phyloP scores from a whole-genome alignment of 2,888 invertebrate species.

The Nemurella pictetii region DNA sequence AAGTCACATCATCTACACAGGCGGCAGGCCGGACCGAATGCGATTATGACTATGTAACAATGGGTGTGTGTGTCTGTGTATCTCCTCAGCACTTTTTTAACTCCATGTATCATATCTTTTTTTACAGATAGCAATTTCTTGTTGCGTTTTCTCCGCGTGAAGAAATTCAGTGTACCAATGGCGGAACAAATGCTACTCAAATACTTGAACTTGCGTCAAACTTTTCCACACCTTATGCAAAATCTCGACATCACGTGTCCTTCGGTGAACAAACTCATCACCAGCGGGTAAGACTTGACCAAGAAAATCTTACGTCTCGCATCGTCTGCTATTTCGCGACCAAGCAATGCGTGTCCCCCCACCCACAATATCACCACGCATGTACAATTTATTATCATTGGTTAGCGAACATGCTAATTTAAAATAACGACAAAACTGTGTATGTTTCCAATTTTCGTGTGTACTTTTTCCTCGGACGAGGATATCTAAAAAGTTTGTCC shows the following conservation, averaged over 20 bases:
- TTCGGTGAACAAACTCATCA: constrained; percentile 69
- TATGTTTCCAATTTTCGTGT: background rate
- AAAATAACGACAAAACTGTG: too few species aligned
- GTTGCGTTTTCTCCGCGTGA: constrained; percentile 72
- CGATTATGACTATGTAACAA: background rate
- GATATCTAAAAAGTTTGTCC: too few species aligned
- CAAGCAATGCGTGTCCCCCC: too few species aligned
- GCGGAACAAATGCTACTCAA: constrained; percentile 75
- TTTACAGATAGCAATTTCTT: constrained; percentile 57
- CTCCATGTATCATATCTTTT: background rate
- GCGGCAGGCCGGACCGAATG: background rate
- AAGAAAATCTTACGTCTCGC: background rate
- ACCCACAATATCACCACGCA: too few species aligned
- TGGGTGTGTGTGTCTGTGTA: background rate
- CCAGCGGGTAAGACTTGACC: constrained; percentile 62
- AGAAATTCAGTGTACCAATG: constrained; percentile 78
- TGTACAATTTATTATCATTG: too few species aligned
- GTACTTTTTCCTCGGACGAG: background rate
- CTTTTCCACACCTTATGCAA: constrained; percentile 71
- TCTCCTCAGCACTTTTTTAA: background rate
- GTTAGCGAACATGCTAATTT: too few species aligned
- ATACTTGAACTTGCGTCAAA: constrained; percentile 74
- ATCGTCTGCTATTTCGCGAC: too few species aligned
- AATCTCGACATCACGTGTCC: constrained; percentile 72
- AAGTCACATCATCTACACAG: too few species aligned